phyloP scores from a whole-genome alignment of 2,797 vertebrate genomes.

The Pogonophryne albipinna region DNA sequence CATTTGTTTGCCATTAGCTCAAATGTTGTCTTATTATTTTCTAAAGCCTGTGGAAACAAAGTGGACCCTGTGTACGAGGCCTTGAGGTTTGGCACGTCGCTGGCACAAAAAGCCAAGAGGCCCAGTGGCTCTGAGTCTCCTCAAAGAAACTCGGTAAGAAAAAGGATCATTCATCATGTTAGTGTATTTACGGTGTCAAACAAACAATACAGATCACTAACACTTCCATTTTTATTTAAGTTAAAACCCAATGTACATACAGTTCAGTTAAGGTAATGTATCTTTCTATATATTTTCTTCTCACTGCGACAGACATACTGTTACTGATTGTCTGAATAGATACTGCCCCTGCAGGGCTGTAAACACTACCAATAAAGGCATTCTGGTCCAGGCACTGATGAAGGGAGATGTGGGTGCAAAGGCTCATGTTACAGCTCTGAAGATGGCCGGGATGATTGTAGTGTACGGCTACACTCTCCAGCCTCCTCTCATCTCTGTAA shows the following conservation, averaged over 20 bases:
- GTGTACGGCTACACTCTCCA: slow-evolving; percentile 27
- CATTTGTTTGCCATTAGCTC: slow-evolving; percentile 29
- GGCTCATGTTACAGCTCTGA: slow-evolving; percentile 60
- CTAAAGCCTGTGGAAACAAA: slow-evolving; percentile 95
- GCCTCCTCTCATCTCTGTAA: slow-evolving; percentile 23
- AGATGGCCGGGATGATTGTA: slow-evolving; percentile 65
- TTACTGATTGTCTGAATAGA: slow-evolving; percentile 76
- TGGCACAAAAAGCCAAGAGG: slow-evolving; percentile 96
- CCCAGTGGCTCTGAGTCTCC: slow-evolving; percentile 94
- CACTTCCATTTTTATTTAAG: neutral
- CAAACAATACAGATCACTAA: neutral
- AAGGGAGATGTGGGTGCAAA: slow-evolving; percentile 55
- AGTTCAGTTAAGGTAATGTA: slow-evolving; percentile 12
- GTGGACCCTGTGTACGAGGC: slow-evolving; percentile 98
- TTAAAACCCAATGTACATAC: neutral
- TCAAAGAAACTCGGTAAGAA: slow-evolving; percentile 92
- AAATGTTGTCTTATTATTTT: slow-evolving; percentile 22
- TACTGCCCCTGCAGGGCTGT: slow-evolving; percentile 67
- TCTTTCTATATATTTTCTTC: slow-evolving; percentile 40
- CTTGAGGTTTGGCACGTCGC: slow-evolving; percentile 95
- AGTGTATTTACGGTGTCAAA: slow-evolving; percentile 1
- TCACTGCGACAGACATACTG: slow-evolving; percentile 39
- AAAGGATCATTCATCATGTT: neutral
- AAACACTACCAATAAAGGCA: slow-evolving; percentile 87
- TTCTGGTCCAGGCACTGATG: slow-evolving; percentile 59